Conservation (phyloP, 2,797 vertebrate species). For the Chloroceryle amazona region DNA sequence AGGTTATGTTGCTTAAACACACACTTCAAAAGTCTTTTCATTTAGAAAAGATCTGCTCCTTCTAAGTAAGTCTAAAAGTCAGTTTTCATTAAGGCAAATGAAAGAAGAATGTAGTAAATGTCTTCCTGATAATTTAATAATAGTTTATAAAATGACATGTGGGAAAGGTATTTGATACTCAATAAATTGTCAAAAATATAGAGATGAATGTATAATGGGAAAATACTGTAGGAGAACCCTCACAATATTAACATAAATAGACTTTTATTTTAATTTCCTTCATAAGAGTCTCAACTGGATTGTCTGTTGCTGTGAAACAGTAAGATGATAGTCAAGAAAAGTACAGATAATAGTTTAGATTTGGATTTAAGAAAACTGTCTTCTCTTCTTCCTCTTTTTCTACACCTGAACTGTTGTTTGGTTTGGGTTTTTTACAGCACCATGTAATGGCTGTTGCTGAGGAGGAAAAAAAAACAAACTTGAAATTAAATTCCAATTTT, state of each 20-base stretch:
- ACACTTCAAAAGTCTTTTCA: neutral
- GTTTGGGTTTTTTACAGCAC: neutral
- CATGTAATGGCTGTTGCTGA: neutral
- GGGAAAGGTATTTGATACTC: neutral
- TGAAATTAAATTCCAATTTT: neutral
- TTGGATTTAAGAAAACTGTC: neutral
- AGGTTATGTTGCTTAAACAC: conserved; percentile 9
- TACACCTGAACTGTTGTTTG: neutral
- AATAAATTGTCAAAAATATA: neutral
- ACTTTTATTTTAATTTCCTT: neutral
- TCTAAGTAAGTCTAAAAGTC: conserved; percentile 15
- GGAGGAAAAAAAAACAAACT: neutral
- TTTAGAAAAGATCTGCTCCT: neutral
- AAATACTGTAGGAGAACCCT: neutral
- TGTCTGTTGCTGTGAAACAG: neutral
- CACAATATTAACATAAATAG: neutral
- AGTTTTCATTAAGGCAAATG: neutral
- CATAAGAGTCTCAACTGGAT: neutral
- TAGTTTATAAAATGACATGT: neutral
- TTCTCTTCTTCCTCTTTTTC: neutral
- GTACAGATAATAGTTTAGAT: neutral
- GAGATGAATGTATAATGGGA: neutral
- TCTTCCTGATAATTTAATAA: neutral
- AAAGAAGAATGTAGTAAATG: conserved; percentile 30
- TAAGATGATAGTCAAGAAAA: neutral